phyloP scores from a whole-genome alignment of 2,113 vertebrate genomes.

The Oncorhynchus mykiss region DNA sequence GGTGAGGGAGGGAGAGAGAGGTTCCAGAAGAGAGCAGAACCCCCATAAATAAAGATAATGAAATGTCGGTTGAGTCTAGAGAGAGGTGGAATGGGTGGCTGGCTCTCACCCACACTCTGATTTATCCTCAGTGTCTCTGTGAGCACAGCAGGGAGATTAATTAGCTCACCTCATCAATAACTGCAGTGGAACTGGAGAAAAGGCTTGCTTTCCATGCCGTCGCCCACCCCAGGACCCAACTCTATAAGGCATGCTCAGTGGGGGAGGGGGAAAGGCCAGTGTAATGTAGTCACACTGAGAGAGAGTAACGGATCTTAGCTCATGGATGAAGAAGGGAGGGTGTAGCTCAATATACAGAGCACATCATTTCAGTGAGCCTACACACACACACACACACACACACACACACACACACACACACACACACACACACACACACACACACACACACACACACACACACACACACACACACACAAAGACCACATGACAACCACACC shows the following conservation, averaged over 20 bases:
- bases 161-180: constrained; percentile 75
- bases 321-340: constrained; percentile 54
- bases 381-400: not conserved
- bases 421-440: constrained; percentile 10
- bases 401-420: constrained; percentile 4
- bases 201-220: constrained; percentile 63
- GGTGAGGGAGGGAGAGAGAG: constrained; percentile 57
- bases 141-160: constrained; percentile 60
- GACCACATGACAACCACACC: constrained; percentile 13
- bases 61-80: constrained; percentile 63
- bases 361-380: not conserved
- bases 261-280: constrained; percentile 42
- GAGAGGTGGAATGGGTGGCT: constrained; percentile 71
- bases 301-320: constrained; percentile 47
- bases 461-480: not conserved
- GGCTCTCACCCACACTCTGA: constrained; percentile 54
- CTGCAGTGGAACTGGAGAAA: constrained; percentile 63
- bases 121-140: not conserved
- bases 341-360: constrained; percentile 31
- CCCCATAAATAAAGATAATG: constrained; percentile 62
- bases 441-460: constrained; percentile 1
- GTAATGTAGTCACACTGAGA: constrained; percentile 60
- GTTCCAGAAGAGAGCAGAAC: constrained; percentile 41
- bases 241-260: constrained; percentile 46
- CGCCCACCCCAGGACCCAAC: constrained; percentile 65